These are phyloP conservation scores for Gorsachius magnificus DNA, from an alignment of 2,797 vertebrate genomes.

Conservation along the genomic window DNA sequence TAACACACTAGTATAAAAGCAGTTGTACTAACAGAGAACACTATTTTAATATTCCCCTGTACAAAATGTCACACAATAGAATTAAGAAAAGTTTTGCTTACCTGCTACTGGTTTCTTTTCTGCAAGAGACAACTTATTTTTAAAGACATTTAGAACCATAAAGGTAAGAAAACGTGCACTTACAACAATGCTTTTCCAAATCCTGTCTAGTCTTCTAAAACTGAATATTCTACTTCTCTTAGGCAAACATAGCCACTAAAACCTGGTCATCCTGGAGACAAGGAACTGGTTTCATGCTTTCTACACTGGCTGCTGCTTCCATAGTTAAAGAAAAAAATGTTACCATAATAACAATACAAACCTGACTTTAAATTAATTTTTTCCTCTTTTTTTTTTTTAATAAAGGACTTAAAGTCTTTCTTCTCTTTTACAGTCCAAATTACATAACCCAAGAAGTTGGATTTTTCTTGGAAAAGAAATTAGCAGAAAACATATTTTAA, in stretches of 20 bases:
- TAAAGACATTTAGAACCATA: neutral
- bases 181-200: neutral
- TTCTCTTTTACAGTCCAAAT: neutral
- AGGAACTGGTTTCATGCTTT: neutral
- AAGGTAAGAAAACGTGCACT: neutral
- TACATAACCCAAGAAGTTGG: neutral
- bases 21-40: neutral
- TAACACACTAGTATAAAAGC: neutral
- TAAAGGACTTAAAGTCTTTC: neutral
- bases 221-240: neutral
- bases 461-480: neutral
- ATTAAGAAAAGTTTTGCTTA: slow-evolving; percentile 47
- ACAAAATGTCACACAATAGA: neutral
- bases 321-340: neutral
- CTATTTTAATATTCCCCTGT: neutral
- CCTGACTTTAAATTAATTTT: neutral
- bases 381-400: too few species aligned
- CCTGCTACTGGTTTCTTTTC: slow-evolving; percentile 52
- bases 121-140: slow-evolving; percentile 51
- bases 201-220: neutral
- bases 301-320: neutral
- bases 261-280: neutral
- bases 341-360: neutral
- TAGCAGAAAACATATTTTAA: neutral
- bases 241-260: neutral